Evolutionary conservation across 2,888 invertebrate genomes (phyloP).

Genomic region (Autographa gamma): DNA sequence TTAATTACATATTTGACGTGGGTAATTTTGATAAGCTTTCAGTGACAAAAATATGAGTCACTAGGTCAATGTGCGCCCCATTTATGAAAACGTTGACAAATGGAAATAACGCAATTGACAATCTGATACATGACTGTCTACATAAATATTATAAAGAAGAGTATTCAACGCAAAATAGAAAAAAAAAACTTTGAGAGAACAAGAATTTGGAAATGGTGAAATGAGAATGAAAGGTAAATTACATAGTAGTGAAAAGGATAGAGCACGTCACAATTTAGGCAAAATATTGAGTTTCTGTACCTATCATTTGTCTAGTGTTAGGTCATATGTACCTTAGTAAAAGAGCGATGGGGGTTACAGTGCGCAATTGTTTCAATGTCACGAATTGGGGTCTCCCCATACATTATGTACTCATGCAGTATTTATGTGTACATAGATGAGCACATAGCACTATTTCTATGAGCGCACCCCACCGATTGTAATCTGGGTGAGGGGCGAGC

Average conservation of each 20-base stretch:
- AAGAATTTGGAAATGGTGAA: no score
- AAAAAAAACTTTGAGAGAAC: no score
- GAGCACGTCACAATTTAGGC: not conserved
- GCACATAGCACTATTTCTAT: conserved; percentile 88
- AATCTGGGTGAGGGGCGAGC: conserved; percentile 87
- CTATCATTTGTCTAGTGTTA: not conserved
- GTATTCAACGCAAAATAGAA: no score
- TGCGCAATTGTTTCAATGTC: conserved; percentile 80
- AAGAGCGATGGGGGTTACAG: conserved; percentile 44
- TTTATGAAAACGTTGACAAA: no score
- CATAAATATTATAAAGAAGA: no score
- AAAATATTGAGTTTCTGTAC: not conserved
- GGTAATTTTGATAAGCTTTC: no score
- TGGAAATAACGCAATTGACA: no score
- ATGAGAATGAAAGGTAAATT: no score
- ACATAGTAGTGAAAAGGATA: not conserved
- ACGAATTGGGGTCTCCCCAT: conserved; percentile 79
- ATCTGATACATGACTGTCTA: no score
- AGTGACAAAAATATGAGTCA: no score
- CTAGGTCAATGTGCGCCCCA: no score
- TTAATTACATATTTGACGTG: no score
- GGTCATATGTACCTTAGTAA: not conserved
- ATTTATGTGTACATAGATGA: conserved; percentile 79
- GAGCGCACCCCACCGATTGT: conserved; percentile 89
- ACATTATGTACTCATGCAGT: conserved; percentile 76